A percentile compares a stretch with the other conserved stretches of the same genome.
phyloP scores from a whole-genome alignment of 2,797 vertebrate genomes.

The Fringilla coelebs region DNA sequence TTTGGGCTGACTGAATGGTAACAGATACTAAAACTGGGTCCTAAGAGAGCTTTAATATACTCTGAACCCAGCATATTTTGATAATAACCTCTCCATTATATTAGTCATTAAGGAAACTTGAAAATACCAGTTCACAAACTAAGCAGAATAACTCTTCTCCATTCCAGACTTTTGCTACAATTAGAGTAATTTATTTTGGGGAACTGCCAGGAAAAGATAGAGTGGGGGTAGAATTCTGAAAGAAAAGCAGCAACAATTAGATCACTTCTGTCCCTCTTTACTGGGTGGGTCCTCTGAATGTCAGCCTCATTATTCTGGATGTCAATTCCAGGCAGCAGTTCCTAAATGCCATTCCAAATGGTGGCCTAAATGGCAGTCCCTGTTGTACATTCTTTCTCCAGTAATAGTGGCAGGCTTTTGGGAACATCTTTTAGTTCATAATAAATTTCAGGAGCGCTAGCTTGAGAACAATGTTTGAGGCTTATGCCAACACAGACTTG shows the following conservation, averaged over 20 bases:
- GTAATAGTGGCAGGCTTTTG: constrained; percentile 44
- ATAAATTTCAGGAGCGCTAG: constrained; percentile 56
- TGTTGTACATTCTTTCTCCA: constrained; percentile 50
- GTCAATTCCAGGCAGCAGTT: constrained; percentile 30
- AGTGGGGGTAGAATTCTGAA: background rate
- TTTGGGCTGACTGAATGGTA: background rate
- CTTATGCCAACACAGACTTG: constrained; percentile 25
- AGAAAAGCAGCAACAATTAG: constrained; percentile 41
- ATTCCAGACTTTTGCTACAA: constrained; percentile 15
- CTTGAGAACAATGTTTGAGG: constrained; percentile 61
- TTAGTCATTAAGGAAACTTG: constrained; percentile 44
- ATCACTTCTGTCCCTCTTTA: constrained; percentile 12
- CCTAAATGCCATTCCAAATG: constrained; percentile 24
- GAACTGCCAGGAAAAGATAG: background rate
- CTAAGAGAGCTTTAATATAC: background rate
- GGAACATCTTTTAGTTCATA: constrained; percentile 45
- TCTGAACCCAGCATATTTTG: constrained; percentile 10
- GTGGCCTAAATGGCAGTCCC: constrained; percentile 42
- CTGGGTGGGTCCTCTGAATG: constrained; percentile 52
- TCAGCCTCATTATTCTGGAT: constrained; percentile 45
- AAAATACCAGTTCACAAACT: constrained; percentile 53
- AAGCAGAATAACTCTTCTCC: constrained; percentile 25
- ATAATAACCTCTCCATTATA: constrained; percentile 33
- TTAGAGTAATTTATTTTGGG: constrained; percentile 48
- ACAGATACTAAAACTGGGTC: background rate